phyloP scores from a whole-genome alignment of 1,140 invertebrate species.

The Dendrolimus punctatus region DNA sequence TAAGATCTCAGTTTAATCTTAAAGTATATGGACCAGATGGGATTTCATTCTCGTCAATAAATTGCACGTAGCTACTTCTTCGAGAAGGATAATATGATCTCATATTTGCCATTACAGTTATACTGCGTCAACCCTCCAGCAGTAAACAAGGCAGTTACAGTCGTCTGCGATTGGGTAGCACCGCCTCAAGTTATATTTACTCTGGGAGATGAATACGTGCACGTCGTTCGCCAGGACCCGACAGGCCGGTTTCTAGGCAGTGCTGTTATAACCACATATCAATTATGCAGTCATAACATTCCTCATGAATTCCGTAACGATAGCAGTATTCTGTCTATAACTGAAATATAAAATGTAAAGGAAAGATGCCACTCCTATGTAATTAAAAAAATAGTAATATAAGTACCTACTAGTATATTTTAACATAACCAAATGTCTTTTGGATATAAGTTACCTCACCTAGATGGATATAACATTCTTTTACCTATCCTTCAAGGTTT shows the following conservation, averaged over 20 bases:
- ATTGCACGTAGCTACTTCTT: not conserved
- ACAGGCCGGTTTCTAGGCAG: conserved; percentile 38
- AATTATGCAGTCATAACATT: conserved; percentile 46
- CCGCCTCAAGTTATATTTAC: conserved; percentile 51
- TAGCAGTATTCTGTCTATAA: not conserved
- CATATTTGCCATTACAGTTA: conserved; percentile 29
- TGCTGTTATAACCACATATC: conserved; percentile 51
- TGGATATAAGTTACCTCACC: too few species aligned
- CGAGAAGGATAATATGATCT: conserved; percentile 3
- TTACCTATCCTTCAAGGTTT: too few species aligned
- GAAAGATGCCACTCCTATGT: not conserved
- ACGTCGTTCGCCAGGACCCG: conserved; percentile 49
- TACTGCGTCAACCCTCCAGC: conserved; percentile 43
- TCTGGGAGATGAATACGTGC: conserved; percentile 48
- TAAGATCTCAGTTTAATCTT: too few species aligned
- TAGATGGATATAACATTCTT: too few species aligned
- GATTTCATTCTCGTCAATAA: not conserved
- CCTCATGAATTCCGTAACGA: conserved; percentile 3
- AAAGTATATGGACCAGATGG: too few species aligned
- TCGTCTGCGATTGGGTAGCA: conserved; percentile 52
- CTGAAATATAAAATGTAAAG: not conserved
- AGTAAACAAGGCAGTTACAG: conserved; percentile 38
- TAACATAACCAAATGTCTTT: too few species aligned
- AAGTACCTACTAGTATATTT: too few species aligned
- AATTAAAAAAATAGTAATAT: too few species aligned